phyloP scores from a whole-genome alignment of 1,140 invertebrate genomes.

The Lepidurus packardi region DNA sequence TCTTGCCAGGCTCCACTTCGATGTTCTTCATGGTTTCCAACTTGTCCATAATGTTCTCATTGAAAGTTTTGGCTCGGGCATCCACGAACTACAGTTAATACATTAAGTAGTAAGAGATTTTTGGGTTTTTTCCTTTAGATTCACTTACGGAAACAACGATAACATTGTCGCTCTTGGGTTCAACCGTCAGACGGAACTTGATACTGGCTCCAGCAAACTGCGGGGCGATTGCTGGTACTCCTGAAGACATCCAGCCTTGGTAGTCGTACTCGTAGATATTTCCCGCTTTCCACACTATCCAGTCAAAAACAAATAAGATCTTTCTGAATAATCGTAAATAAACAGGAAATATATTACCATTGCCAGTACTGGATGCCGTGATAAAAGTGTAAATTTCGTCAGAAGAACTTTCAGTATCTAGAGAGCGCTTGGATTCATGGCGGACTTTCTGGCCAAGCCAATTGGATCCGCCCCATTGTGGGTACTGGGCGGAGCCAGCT shows the following conservation, averaged over 20 bases:
- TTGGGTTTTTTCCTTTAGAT: background rate
- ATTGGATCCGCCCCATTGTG: background rate
- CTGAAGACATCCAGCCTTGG: conserved; percentile 32
- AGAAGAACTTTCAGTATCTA: background rate
- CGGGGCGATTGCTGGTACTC: conserved; percentile 29
- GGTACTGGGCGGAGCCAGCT: background rate
- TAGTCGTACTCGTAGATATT: conserved; percentile 32
- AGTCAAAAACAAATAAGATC: background rate
- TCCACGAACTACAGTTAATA: background rate
- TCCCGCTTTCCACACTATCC: conserved; percentile 31
- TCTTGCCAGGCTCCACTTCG: conserved; percentile 21
- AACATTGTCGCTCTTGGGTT: conserved; percentile 27
- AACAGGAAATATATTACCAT: background rate
- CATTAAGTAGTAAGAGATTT: background rate
- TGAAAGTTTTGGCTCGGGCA: conserved; percentile 29
- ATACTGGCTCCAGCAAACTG: conserved; percentile 30
- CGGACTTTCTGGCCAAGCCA: background rate
- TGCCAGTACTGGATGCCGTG: background rate
- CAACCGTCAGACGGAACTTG: conserved; percentile 30
- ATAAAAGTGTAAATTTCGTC: background rate
- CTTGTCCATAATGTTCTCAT: conserved; percentile 29
- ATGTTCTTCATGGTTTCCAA: background rate
- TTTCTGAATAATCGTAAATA: too few species aligned
- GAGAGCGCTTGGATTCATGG: background rate
- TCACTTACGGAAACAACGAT: conserved; percentile 32